Evolutionary conservation across 2,113 vertebrate genomes (phyloP).

Genomic region (Progne subis): DNA sequence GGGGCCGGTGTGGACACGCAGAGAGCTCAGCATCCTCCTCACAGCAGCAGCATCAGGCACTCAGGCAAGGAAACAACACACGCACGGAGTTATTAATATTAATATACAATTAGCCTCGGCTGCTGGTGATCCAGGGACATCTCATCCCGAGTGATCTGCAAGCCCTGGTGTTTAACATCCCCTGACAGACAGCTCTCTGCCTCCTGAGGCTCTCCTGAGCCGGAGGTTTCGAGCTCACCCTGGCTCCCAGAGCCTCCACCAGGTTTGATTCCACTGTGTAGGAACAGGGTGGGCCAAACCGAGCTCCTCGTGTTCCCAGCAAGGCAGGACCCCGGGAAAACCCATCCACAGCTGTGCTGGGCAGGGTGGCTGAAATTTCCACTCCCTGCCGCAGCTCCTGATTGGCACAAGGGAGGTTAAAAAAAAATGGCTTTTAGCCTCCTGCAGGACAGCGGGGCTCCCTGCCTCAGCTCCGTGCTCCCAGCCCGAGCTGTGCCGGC

Average conservation of each 20-base stretch:
- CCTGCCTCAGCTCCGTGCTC: background rate
- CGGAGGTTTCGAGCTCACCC: rapidly evolving
- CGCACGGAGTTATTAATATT: rapidly evolving
- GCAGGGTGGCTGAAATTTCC: rapidly evolving
- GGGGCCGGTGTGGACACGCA: rapidly evolving
- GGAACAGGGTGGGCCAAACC: background rate
- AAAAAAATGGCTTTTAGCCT: rapidly evolving
- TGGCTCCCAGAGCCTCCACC: background rate
- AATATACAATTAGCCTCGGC: background rate
- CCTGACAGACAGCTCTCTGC: background rate
- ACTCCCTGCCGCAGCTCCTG: background rate
- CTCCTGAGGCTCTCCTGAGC: background rate
- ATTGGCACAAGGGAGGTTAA: background rate
- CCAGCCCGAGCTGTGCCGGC: rapidly evolving
- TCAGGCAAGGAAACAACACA: rapidly evolving
- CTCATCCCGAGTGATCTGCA: background rate
- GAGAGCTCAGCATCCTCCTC: background rate
- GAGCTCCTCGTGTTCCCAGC: rapidly evolving
- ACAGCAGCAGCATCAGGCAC: rapidly evolving
- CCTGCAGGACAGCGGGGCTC: background rate
- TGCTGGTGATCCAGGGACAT: too few relatives aligned
- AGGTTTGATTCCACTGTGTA: background rate
- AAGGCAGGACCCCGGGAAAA: rapidly evolving
- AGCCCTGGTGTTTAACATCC: too few relatives aligned
- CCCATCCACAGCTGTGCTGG: rapidly evolving